phyloP scores from a whole-genome alignment of 2,113 vertebrate genomes.

The Sphyrna mokarran region DNA sequence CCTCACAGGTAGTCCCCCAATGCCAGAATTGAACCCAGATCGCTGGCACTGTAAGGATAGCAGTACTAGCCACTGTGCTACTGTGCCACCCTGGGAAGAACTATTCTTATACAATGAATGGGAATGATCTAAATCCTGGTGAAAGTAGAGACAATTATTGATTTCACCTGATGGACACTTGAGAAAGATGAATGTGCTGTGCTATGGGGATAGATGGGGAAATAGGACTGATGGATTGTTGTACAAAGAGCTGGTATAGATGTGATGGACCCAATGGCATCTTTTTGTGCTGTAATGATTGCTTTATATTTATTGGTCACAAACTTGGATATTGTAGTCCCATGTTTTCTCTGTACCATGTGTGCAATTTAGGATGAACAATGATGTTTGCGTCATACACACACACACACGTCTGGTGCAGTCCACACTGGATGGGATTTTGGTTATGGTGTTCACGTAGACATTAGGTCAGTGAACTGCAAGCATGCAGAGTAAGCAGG shows the following conservation, averaged over 20 bases:
- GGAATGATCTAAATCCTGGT: neutral
- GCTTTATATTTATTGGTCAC: neutral
- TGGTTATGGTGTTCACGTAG: neutral
- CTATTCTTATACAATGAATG: neutral
- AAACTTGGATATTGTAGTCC: neutral
- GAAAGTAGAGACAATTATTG: neutral
- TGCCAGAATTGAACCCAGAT: too few species aligned
- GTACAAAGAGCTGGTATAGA: neutral
- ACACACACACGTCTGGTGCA: neutral
- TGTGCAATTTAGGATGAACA: too few species aligned
- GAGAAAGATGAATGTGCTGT: neutral
- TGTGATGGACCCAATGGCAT: neutral
- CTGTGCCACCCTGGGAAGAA: too few species aligned
- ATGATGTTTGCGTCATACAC: neutral
- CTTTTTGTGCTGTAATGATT: neutral
- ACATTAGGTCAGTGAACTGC: neutral
- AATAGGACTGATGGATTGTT: neutral
- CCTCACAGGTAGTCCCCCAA: too few species aligned
- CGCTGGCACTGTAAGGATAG: too few species aligned
- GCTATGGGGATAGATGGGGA: neutral
- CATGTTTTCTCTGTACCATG: neutral
- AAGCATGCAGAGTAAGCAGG: neutral
- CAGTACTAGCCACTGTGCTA: too few species aligned
- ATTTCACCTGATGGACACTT: neutral
- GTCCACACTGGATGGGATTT: neutral